Percentiles rank a stretch among this genome's conserved stretches.
Conservation (phyloP, 1,140 invertebrate species). For the Drosophila gunungcola region DNA sequence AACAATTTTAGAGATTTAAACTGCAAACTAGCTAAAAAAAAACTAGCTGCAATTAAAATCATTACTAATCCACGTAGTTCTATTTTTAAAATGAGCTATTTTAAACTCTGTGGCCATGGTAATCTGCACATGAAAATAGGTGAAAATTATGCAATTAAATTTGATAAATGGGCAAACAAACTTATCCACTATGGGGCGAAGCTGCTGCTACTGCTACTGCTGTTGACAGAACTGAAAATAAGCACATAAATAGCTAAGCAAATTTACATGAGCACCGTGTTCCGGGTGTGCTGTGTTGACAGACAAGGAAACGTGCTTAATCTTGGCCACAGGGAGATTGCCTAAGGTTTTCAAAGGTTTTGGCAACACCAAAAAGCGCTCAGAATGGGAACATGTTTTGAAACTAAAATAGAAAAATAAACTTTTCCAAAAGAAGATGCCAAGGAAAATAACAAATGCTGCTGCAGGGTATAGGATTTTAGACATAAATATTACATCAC, state of each 20-base stretch:
- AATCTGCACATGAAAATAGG: slow-evolving; percentile 24
- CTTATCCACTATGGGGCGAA: slow-evolving; percentile 12
- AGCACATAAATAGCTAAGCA: slow-evolving; percentile 76
- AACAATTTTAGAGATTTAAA: too few relatives aligned
- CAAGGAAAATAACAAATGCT: neutral
- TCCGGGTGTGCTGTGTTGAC: slow-evolving; percentile 16
- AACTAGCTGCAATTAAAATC: slow-evolving; percentile 14
- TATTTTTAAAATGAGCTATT: slow-evolving; percentile 31
- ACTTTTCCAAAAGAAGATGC: neutral
- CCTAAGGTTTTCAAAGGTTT: slow-evolving; percentile 5
- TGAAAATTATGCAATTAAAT: slow-evolving; percentile 81
- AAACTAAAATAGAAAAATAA: neutral
- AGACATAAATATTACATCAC: neutral
- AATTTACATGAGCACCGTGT: slow-evolving; percentile 59
- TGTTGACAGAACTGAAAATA: slow-evolving; percentile 72
- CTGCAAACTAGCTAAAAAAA: too few relatives aligned
- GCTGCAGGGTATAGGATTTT: neutral
- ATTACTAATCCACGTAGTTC: slow-evolving; percentile 1
- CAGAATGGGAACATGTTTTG: slow-evolving; percentile 9
- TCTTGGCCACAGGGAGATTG: slow-evolving; percentile 47
- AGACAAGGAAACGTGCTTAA: slow-evolving; percentile 74
- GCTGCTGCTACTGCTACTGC: slow-evolving; percentile 25
- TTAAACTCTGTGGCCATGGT: neutral
- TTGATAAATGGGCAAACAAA: slow-evolving; percentile 73
- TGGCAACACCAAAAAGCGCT: neutral